Evolutionary conservation across 2,797 vertebrate species (phyloP), one percentile per base, ranked within the genome.

Genomic region (Schizothorax lantsangensis): DNA sequence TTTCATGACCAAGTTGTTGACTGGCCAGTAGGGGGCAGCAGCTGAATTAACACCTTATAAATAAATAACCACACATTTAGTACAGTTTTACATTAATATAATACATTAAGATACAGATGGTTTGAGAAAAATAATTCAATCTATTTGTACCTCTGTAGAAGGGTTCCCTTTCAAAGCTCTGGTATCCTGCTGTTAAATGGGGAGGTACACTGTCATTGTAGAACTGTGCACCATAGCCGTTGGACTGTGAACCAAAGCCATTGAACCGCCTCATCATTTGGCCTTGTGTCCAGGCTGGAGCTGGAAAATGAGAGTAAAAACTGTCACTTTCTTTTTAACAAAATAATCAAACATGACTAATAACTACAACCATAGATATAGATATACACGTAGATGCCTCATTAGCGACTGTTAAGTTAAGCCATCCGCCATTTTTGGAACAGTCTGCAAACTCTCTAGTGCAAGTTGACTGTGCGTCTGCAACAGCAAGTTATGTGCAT

Each of bases 1-100:
- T 84, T 89, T 94, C 91, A 93, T 94, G 45, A 94, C 91, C 0
- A 89, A 78, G 21, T 87, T 86, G 57, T 86, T 90, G 9, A 45
- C 62, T 52, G 75, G 19, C 45, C 71, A 73, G 68, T 66, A 64
- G 26, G 84, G 84, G 43, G 81, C 62, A 80, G 74, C 64, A 80
- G 64, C 64, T 1, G 6, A 4, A n/a, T 36, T 23, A 12, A 23
- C 43, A 82, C 5, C 49, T 52, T 52, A 6, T 49, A 2, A 52
- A 17, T 17, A 71, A 36, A 68, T 43, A 88, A 75, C 6, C 59
- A 47, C 1, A 3, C 5, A 12, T 45, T 80, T 23, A 81, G 59
- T 7, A 2, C 7, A 47, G 33, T 45, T n/a, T 59, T 36, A 43
- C 11, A 64, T 23, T 49, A 81, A 71, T 17, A 23, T 7, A n/a